These are phyloP conservation scores for Penaeus monodon DNA, from an alignment of 2,888 invertebrate species.

Conservation along the genomic window DNA sequence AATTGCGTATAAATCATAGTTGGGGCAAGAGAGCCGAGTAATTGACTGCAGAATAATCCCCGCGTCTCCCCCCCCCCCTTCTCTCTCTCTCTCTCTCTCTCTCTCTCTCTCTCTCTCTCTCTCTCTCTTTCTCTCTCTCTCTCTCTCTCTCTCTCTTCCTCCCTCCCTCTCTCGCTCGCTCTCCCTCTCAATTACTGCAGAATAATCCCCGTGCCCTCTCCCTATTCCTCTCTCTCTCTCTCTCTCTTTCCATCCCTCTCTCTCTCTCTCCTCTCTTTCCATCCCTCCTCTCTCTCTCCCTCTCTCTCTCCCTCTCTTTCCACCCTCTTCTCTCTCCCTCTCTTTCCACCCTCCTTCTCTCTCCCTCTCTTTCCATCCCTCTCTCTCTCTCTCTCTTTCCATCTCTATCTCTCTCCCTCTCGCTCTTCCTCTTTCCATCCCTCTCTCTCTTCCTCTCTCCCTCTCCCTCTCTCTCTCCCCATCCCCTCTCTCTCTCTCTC, in stretches of 20 bases:
- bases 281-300: not conserved
- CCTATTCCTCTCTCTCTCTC: too few relatives aligned
- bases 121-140: not conserved
- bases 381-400: not conserved
- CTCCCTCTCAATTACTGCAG: too few relatives aligned
- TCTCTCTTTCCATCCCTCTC: not conserved
- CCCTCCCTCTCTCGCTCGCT: too few relatives aligned
- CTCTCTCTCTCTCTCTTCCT: too few relatives aligned
- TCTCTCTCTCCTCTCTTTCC: not conserved
- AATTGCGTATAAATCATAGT: too few relatives aligned
- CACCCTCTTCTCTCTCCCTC: too few relatives aligned
- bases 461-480: too few relatives aligned
- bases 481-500: too few relatives aligned
- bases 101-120: not conserved
- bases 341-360: not conserved
- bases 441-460: not conserved
- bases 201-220: not conserved
- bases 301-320: not conserved
- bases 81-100: not conserved
- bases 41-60: too few relatives aligned
- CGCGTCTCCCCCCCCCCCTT: not conserved
- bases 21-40: too few relatives aligned
- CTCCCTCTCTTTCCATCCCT: rapidly evolving
- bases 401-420: too few relatives aligned
- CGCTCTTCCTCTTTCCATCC: too few relatives aligned